Evolutionary conservation across 2,888 invertebrate species (phyloP).

Genomic region (Fabriciana adippe): DNA sequence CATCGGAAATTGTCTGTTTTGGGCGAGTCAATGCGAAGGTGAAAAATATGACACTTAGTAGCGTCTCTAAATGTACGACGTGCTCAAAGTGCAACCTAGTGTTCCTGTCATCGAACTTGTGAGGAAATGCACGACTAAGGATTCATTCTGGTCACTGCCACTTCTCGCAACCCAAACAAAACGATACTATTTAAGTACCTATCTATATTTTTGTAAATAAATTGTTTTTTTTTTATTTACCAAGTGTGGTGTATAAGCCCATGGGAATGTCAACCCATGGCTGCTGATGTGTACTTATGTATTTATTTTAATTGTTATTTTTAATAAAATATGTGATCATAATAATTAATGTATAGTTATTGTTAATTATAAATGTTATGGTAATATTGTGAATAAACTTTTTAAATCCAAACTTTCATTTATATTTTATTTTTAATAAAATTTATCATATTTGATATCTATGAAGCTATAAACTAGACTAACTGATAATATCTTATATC

Average conservation of each 20-base stretch:
- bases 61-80: slow-evolving; percentile 41
- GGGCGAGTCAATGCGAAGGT: slow-evolving; percentile 90
- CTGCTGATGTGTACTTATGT: slow-evolving; percentile 68
- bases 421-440: not conserved
- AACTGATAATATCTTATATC: no score
- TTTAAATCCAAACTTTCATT: slow-evolving; percentile 10
- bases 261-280: slow-evolving; percentile 23
- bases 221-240: slow-evolving; percentile 46
- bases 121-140: slow-evolving; percentile 39
- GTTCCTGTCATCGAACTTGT: slow-evolving; percentile 50
- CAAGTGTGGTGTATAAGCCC: slow-evolving; percentile 38
- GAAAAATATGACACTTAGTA: slow-evolving; percentile 81
- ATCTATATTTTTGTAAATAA: slow-evolving; percentile 66
- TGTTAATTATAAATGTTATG: slow-evolving; percentile 46
- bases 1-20: slow-evolving; percentile 96
- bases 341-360: slow-evolving; percentile 63
- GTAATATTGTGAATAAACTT: slow-evolving; percentile 36
- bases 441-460: no score
- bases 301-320: slow-evolving; percentile 57
- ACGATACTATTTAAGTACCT: not conserved
- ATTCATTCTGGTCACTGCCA: not conserved
- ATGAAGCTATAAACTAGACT: no score
- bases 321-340: slow-evolving; percentile 55
- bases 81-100: slow-evolving; percentile 66
- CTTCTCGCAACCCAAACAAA: slow-evolving; percentile 2